phyloP scores from a whole-genome alignment of 2,113 vertebrate species.

The Salvelinus fontinalis region DNA sequence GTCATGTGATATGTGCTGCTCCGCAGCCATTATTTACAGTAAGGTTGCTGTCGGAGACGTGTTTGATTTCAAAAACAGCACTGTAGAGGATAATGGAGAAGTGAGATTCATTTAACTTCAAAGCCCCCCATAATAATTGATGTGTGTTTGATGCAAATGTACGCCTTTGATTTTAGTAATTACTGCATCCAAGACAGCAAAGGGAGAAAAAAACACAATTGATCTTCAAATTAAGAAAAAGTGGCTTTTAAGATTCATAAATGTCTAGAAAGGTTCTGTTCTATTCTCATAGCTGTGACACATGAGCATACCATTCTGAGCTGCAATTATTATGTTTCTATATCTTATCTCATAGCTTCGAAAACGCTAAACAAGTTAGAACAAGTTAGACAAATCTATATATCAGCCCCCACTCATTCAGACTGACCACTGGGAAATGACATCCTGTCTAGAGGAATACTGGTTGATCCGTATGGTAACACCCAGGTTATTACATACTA shows the following conservation, averaged over 20 bases:
- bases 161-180: slow-evolving; percentile 4
- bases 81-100: neutral
- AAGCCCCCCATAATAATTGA: neutral
- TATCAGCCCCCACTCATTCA: too few species aligned
- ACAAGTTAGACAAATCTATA: neutral
- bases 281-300: neutral
- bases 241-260: neutral
- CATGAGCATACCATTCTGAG: neutral
- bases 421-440: too few species aligned
- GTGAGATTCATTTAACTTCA: slow-evolving; percentile 2
- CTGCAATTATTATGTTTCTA: neutral
- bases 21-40: neutral
- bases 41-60: neutral
- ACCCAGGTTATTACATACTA: too few species aligned
- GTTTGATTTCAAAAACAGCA: neutral
- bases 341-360: too few species aligned
- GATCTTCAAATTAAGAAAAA: neutral
- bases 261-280: neutral
- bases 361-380: neutral
- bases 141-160: neutral
- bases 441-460: too few species aligned
- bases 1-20: neutral
- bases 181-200: neutral
- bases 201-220: neutral
- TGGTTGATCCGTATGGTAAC: too few species aligned